Evolutionary conservation across 2,113 vertebrate genomes (phyloP).

Genomic region (Cebidichthys violaceus): DNA sequence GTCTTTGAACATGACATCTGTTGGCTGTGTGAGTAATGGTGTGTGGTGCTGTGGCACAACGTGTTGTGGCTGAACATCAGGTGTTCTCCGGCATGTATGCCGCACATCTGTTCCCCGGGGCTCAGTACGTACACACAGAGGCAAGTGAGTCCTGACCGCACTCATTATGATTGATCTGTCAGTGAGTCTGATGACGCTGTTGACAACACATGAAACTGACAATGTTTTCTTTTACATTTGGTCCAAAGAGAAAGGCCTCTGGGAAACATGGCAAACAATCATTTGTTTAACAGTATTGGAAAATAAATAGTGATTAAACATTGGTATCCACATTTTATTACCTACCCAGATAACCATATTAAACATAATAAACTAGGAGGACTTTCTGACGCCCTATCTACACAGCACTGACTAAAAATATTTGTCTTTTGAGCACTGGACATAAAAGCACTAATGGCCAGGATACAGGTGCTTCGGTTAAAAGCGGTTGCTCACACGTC

Average conservation of each 20-base stretch:
- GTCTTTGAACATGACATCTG: constrained; percentile 79
- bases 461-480: constrained; percentile 77
- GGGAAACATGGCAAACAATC: not conserved
- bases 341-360: not conserved
- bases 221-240: constrained; percentile 18
- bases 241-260: constrained; percentile 5
- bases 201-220: constrained; percentile 46
- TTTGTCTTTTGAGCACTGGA: constrained; percentile 31
- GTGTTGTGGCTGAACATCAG: constrained; percentile 61
- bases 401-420: constrained; percentile 35
- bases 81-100: constrained; percentile 46
- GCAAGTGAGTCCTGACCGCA: constrained; percentile 39
- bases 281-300: not conserved
- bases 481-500: constrained; percentile 39
- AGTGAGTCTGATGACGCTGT: constrained; percentile 33
- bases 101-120: constrained; percentile 64
- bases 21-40: constrained; percentile 69
- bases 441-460: constrained; percentile 54
- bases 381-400: constrained; percentile 17
- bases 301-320: not conserved
- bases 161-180: constrained; percentile 50
- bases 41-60: constrained; percentile 46
- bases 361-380: constrained; percentile 17
- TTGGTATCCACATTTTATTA: not conserved
- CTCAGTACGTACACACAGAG: constrained; percentile 16